Conservation (phyloP, 2,888 invertebrate species). For the Sturmia bella region DNA sequence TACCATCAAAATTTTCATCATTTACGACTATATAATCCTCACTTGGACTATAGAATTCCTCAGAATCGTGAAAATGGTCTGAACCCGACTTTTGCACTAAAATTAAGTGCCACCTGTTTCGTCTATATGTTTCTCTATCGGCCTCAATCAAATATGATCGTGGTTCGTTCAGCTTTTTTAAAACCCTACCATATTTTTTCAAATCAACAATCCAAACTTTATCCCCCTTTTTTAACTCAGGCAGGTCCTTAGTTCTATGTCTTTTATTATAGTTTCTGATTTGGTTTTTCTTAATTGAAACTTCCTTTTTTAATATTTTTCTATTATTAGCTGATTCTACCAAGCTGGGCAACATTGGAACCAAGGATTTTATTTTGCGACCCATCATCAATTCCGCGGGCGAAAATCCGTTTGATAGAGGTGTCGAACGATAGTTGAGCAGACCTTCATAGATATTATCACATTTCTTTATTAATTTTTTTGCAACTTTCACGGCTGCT, state of each 20-base stretch:
- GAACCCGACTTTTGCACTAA: not conserved
- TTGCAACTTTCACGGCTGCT: conserved; percentile 17
- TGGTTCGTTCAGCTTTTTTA: not conserved
- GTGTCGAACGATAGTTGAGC: conserved; percentile 23
- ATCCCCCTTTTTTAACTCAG: not conserved
- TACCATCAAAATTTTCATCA: not conserved
- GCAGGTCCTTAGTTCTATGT: conserved; percentile 3
- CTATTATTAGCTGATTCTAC: conserved; percentile 16
- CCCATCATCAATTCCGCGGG: conserved; percentile 56
- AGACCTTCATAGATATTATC: conserved; percentile 17
- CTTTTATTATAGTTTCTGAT: not conserved
- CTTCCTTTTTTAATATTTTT: not conserved
- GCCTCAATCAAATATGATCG: not conserved
- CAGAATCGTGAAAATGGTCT: not conserved
- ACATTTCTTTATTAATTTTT: conserved; percentile 32
- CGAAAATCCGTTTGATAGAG: conserved; percentile 50
- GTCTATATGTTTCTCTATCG: not conserved
- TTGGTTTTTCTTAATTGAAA: too few species aligned
- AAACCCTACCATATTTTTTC: conserved; percentile 4
- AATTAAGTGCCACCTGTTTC: conserved; percentile 9
- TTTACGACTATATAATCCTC: conserved; percentile 1
- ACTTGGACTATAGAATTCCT: not conserved
- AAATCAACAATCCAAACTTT: conserved; percentile 1
- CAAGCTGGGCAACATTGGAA: conserved; percentile 23
- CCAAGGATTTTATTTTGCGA: conserved; percentile 26